Percentiles rank a stretch among this genome's conserved stretches.
phyloP scores from a whole-genome alignment of 2,888 invertebrate species.

The Lobophora halterata region DNA sequence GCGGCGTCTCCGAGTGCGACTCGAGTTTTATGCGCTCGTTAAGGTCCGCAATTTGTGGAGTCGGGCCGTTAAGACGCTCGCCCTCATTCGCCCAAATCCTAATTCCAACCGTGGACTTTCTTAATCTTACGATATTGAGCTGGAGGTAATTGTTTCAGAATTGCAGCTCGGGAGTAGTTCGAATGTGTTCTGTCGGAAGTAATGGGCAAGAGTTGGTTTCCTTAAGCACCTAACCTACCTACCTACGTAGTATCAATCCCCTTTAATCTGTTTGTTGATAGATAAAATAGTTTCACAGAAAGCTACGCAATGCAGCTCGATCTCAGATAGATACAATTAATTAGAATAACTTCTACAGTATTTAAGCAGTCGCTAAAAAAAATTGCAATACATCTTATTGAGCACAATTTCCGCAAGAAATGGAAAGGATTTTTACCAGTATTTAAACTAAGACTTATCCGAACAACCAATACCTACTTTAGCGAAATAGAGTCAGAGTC shows the following conservation, averaged over 20 bases:
- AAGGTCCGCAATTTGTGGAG: slow-evolving; percentile 81
- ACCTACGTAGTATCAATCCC: neutral
- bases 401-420: slow-evolving; percentile 26
- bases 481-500: slow-evolving; percentile 51
- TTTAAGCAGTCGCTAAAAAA: too few species aligned
- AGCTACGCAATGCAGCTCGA: too few species aligned
- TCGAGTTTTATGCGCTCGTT: slow-evolving; percentile 79
- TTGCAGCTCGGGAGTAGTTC: slow-evolving; percentile 60
- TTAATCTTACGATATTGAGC: slow-evolving; percentile 79
- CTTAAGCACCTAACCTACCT: slow-evolving; percentile 21
- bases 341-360: too few species aligned
- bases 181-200: slow-evolving; percentile 31
- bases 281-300: too few species aligned
- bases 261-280: too few species aligned
- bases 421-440: slow-evolving; percentile 31
- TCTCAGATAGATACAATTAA: too few species aligned
- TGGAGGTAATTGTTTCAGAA: slow-evolving; percentile 79
- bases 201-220: slow-evolving; percentile 30
- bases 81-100: slow-evolving; percentile 73
- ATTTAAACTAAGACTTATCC: slow-evolving; percentile 42
- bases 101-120: slow-evolving; percentile 77
- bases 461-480: slow-evolving; percentile 51
- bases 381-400: too few species aligned
- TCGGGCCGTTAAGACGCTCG: slow-evolving; percentile 74
- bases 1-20: slow-evolving; percentile 74